phyloP scores from a whole-genome alignment of 2,113 vertebrate genomes.

The Anolis carolinensis region DNA sequence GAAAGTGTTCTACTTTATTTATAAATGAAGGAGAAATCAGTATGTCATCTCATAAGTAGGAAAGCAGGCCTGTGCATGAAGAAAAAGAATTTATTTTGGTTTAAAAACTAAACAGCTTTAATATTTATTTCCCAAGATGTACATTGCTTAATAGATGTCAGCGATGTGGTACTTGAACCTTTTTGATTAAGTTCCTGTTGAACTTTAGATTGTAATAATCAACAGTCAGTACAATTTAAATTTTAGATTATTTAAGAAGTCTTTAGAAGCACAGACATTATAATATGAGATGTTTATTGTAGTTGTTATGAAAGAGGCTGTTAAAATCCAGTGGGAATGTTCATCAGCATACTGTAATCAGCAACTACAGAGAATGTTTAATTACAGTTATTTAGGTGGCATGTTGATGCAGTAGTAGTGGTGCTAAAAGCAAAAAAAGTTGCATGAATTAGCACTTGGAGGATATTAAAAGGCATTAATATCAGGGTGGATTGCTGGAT shows the following conservation, averaged over 20 bases:
- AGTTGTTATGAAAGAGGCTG: constrained; percentile 74
- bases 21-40: not conserved
- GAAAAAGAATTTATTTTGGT: constrained; percentile 38
- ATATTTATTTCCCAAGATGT: constrained; percentile 64
- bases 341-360: constrained; percentile 82
- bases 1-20: accelerated
- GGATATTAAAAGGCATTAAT: constrained; percentile 68
- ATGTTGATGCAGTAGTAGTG: constrained; percentile 73
- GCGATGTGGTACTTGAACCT: constrained; percentile 69
- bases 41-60: constrained; percentile 10
- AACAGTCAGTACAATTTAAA: constrained; percentile 78
- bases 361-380: constrained; percentile 73
- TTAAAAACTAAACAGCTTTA: constrained; percentile 60
- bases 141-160: constrained; percentile 69
- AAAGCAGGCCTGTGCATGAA: constrained; percentile 9
- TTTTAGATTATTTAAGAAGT: constrained; percentile 81
- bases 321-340: constrained; percentile 78
- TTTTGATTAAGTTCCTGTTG: constrained; percentile 81
- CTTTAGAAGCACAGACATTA: constrained; percentile 76
- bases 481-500: constrained; percentile 55
- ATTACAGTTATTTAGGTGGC: constrained; percentile 82
- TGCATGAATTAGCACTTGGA: constrained; percentile 68
- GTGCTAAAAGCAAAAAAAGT: constrained; percentile 69
- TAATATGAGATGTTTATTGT: constrained; percentile 80
- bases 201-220: constrained; percentile 82